Evolutionary conservation across 1,140 invertebrate genomes (phyloP).

Genomic region (Cotesia typhae): DNA sequence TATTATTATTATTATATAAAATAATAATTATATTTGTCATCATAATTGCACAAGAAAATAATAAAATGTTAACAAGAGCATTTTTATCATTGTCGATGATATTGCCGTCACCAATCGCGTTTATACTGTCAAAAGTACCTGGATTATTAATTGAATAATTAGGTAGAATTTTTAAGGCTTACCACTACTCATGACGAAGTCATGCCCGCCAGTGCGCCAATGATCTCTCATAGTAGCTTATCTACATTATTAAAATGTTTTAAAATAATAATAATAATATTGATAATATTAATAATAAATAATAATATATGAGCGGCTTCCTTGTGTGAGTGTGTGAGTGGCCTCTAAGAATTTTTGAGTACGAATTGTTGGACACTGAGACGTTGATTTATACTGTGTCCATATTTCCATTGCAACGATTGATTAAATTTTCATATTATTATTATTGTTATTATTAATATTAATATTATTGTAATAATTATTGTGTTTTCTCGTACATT

Average conservation of each 20-base stretch:
- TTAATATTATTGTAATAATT: too few relatives aligned
- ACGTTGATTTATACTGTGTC: not conserved
- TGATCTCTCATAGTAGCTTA: constrained; percentile 37
- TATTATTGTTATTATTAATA: too few relatives aligned
- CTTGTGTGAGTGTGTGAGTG: constrained; percentile 2
- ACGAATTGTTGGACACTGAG: not conserved
- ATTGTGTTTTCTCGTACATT: constrained; percentile 1
- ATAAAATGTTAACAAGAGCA: not conserved
- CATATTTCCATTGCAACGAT: constrained; percentile 10
- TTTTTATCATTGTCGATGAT: constrained; percentile 21
- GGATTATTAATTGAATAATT: constrained; percentile 37
- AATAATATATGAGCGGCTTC: constrained; percentile 16
- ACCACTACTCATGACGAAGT: constrained; percentile 6
- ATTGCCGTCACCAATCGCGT: constrained; percentile 28
- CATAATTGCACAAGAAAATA: not conserved
- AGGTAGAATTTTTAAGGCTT: constrained; percentile 21
- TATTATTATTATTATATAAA: not conserved
- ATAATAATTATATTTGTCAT: not conserved
- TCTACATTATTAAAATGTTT: constrained; percentile 22
- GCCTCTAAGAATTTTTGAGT: constrained; percentile 6
- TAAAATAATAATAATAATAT: too few relatives aligned
- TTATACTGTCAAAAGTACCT: constrained; percentile 43
- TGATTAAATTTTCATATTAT: not conserved
- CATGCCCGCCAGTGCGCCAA: constrained; percentile 19
- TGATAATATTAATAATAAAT: too few relatives aligned